These are phyloP conservation scores for Taxidea taxus DNA, from an alignment of 2,113 vertebrate genomes.

Conservation along the genomic window DNA sequence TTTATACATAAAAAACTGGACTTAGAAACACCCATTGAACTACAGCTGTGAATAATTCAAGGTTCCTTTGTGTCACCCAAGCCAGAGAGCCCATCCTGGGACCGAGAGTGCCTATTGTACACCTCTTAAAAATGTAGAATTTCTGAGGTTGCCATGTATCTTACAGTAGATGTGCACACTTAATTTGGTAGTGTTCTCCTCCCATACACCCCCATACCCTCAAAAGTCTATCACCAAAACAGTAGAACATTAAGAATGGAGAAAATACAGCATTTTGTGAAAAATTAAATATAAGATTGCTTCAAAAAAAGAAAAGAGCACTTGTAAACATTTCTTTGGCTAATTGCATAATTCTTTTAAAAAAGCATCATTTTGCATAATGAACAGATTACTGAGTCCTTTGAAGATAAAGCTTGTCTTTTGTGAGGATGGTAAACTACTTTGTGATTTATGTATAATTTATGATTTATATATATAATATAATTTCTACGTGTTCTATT, in stretches of 20 bases:
- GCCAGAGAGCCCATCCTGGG: neutral
- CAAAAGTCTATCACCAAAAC: constrained; percentile 58
- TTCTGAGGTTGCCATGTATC: neutral
- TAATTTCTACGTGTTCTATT: neutral
- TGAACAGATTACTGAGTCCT: constrained; percentile 19
- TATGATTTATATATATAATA: neutral
- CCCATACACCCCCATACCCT: constrained; percentile 16
- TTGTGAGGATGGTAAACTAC: neutral
- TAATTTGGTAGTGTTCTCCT: constrained; percentile 1
- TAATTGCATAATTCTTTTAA: constrained; percentile 33
- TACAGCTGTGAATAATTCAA: neutral
- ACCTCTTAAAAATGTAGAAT: neutral
- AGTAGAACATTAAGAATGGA: constrained; percentile 16
- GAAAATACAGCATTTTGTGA: constrained; percentile 37
- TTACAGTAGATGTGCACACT: constrained; percentile 42
- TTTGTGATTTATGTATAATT: neutral
- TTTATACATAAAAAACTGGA: neutral
- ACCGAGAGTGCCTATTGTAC: neutral
- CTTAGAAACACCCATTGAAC: neutral
- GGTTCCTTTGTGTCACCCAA: neutral
- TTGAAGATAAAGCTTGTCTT: neutral
- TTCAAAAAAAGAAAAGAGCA: neutral
- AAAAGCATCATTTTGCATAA: constrained; percentile 40
- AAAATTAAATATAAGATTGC: constrained; percentile 32
- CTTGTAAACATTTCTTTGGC: constrained; percentile 34